Conservation (phyloP, 92 coral and sea anemone genomes). For the Hydrozoanthus gracilis region DNA sequence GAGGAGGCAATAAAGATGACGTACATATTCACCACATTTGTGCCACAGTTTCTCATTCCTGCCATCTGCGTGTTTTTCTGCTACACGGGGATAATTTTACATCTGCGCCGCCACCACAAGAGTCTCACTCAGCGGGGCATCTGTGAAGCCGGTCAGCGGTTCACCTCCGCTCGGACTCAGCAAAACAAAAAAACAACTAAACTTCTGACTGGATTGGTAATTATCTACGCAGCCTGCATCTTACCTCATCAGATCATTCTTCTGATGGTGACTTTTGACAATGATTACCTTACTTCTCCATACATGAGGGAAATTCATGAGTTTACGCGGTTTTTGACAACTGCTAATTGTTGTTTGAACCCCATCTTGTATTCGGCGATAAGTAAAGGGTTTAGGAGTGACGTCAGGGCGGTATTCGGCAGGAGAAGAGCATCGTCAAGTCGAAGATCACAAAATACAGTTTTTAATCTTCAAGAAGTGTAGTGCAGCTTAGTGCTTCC, state of each 20-base stretch:
- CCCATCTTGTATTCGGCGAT: slow-evolving; percentile 75
- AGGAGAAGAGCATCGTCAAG: neutral
- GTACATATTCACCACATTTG: slow-evolving; percentile 70
- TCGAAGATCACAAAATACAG: slow-evolving; percentile 4
- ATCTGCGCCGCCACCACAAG: slow-evolving; percentile 64
- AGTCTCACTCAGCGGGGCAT: slow-evolving; percentile 68
- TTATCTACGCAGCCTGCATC: slow-evolving; percentile 74
- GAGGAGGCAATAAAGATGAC: slow-evolving; percentile 61
- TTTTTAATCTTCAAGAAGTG: neutral
- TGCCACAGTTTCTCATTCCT: slow-evolving; percentile 81
- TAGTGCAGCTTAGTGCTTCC: too few species aligned
- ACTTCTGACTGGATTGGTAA: slow-evolving; percentile 75
- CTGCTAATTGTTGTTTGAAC: slow-evolving; percentile 78
- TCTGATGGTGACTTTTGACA: slow-evolving; percentile 65
- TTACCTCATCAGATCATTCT: slow-evolving; percentile 77
- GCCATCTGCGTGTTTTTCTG: slow-evolving; percentile 63
- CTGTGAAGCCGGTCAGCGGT: slow-evolving; percentile 49
- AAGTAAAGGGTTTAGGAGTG: slow-evolving; percentile 73
- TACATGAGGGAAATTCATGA: slow-evolving; percentile 76
- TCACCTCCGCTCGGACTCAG: slow-evolving; percentile 62
- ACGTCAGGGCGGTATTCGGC: slow-evolving; percentile 44
- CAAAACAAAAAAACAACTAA: slow-evolving; percentile 87
- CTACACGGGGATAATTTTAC: slow-evolving; percentile 65
- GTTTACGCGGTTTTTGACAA: slow-evolving; percentile 77
- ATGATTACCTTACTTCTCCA: slow-evolving; percentile 56